Evolutionary conservation across 1,140 invertebrate genomes (phyloP).

Genomic region (Oedothorax gibbosus): DNA sequence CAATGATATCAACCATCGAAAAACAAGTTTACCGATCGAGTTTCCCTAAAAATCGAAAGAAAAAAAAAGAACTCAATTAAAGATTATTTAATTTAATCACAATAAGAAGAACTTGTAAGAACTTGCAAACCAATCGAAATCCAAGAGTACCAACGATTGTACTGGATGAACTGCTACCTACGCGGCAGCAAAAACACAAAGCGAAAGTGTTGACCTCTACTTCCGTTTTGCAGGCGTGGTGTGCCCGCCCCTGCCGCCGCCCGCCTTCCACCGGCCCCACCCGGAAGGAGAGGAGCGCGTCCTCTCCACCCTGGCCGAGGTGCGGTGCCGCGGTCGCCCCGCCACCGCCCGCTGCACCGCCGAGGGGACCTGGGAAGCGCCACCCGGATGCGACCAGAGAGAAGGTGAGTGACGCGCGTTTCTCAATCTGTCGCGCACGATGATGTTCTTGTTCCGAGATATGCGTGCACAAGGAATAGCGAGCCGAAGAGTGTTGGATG

Average conservation of each 20-base stretch:
- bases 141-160: background rate
- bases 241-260: background rate
- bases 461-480: no score
- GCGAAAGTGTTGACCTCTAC: background rate
- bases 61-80: no score
- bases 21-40: no score
- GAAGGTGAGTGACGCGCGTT: no score
- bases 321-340: background rate
- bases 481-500: no score
- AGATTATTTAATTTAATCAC: no score
- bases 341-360: background rate
- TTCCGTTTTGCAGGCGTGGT: background rate
- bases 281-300: background rate
- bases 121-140: background rate
- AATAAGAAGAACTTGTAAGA: background rate
- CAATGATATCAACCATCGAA: no score
- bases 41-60: no score
- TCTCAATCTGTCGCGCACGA: no score
- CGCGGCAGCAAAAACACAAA: background rate
- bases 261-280: background rate
- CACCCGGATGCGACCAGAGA: no score
- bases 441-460: background rate
- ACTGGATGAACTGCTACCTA: background rate
- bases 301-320: constrained; percentile 1
- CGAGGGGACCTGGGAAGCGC: constrained; percentile 9